Evolutionary conservation across 2,888 invertebrate species (phyloP), one percentile per base, ranked within the genome.

Genomic region (Pocota personata): DNA sequence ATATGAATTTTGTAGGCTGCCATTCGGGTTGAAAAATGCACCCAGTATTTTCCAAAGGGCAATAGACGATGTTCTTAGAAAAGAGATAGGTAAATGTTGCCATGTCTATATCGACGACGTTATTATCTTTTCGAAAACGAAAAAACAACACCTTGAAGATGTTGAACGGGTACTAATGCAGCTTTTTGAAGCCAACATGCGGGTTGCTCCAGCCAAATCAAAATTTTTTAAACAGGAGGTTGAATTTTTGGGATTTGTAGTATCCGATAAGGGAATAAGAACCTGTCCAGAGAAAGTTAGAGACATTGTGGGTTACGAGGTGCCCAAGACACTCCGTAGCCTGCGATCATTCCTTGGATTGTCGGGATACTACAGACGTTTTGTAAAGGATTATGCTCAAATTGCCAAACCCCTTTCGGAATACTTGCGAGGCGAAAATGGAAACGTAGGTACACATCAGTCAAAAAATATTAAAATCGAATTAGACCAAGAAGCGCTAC

Each of bases 371-470:
- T n/a, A n/a, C n/a, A n/a, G n/a, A n/a, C n/a, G n/a, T n/a, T n/a
- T n/a, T n/a, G n/a, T n/a, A n/a, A n/a, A n/a, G n/a, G n/a, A n/a
- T n/a, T n/a, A n/a, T n/a, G n/a, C n/a, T n/a, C n/a, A n/a, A n/a
- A n/a, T n/a, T n/a, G n/a, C n/a, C 19, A n/a, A n/a, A n/a, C n/a
- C n/a, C n/a, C n/a, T n/a, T n/a, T n/a, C 40, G 3, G 52, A 52
- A 4, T 52, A 52, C 30, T 66, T 87, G n/a, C 60, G 72, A 8
- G 76, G 87, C 7, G 73, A 87, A 19, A 87, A 77, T 35, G 83
- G 80, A 0, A 50, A 78, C 8, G 19, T 82, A 32, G 21, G 72
- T n/a, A 24, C 50, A 27, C 14, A 50, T 10, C 55, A 43, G 8
- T 88, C 87, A 4, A 87, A 84, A 82, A 35, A 64, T 46, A 57